Conservation (phyloP, 2,113 vertebrate species). For the Pipa parva region DNA sequence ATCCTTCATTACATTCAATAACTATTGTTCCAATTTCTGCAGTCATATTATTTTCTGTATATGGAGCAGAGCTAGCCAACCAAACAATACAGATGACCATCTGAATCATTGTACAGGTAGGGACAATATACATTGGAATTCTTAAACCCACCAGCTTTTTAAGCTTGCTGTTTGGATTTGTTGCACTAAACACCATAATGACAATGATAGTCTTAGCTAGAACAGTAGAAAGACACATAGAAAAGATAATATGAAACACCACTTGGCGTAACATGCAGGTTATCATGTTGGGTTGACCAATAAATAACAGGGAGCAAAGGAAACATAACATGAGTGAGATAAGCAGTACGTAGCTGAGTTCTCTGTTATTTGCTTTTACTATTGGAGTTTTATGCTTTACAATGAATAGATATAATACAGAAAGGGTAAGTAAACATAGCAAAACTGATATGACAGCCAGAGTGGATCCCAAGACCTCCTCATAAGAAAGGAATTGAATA, state of each 20-base stretch:
- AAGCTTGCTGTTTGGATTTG: slow-evolving; percentile 23
- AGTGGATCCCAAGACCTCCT: slow-evolving; percentile 8
- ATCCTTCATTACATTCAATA: slow-evolving; percentile 42
- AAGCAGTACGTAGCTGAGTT: slow-evolving; percentile 31
- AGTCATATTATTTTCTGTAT: slow-evolving; percentile 21
- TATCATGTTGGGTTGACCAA: slow-evolving; percentile 6
- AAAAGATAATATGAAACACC: slow-evolving; percentile 17
- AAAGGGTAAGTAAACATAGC: slow-evolving; percentile 5
- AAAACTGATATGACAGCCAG: slow-evolving; percentile 11
- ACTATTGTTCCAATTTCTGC: slow-evolving; percentile 21
- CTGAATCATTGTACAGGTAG: slow-evolving; percentile 23
- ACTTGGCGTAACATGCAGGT: slow-evolving; percentile 28
- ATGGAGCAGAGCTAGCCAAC: slow-evolving; percentile 34
- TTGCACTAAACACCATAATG: slow-evolving; percentile 34
- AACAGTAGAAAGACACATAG: slow-evolving; percentile 25
- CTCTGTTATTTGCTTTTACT: slow-evolving; percentile 26
- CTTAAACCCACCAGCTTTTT: slow-evolving; percentile 19
- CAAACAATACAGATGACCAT: slow-evolving; percentile 37
- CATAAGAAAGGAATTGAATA: slow-evolving; percentile 24
- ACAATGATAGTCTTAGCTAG: slow-evolving; percentile 36
- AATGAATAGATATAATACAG: slow-evolving; percentile 16
- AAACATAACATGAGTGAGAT: slow-evolving; percentile 34
- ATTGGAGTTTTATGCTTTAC: slow-evolving; percentile 14
- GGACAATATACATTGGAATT: slow-evolving; percentile 40
- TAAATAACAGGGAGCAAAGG: slow-evolving; percentile 27